These are phyloP conservation scores for Cladopsammia gracilis DNA, from an alignment of 64 coral and sea anemone genomes.

Conservation along the genomic window DNA sequence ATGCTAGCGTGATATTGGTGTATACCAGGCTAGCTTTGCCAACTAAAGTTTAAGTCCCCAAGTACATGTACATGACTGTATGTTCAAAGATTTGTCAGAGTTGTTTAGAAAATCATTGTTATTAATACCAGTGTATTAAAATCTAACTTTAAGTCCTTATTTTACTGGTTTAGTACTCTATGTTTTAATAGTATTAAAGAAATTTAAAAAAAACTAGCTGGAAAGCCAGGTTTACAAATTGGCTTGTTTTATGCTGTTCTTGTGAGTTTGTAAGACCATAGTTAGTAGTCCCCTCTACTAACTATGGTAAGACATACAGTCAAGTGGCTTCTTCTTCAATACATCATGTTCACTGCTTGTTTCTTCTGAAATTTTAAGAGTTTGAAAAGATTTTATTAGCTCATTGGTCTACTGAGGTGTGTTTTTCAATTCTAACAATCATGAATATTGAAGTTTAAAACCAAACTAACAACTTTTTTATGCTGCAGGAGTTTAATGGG, in stretches of 20 bases:
- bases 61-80: background rate
- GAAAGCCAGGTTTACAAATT: background rate
- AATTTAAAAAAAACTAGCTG: background rate
- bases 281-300: too few species aligned
- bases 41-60: too few species aligned
- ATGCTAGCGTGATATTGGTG: too few species aligned
- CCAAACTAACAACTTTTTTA: too few species aligned
- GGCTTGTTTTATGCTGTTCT: background rate
- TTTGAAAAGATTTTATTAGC: constrained; percentile 38
- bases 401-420: background rate
- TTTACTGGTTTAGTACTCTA: background rate
- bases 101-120: background rate
- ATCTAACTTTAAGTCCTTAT: background rate
- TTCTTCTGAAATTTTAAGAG: constrained; percentile 55
- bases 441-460: too few species aligned
- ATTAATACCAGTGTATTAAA: background rate
- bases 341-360: constrained; percentile 15
- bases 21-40: too few species aligned
- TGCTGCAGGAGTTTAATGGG: too few species aligned
- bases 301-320: background rate
- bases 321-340: constrained; percentile 12
- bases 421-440: too few species aligned
- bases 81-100: background rate
- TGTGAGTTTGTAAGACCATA: background rate
- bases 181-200: background rate